A percentile compares a stretch with the other conserved stretches of the same genome.
Conservation (phyloP, 2,888 invertebrate genomes). For the Troides oblongomaculatus region DNA sequence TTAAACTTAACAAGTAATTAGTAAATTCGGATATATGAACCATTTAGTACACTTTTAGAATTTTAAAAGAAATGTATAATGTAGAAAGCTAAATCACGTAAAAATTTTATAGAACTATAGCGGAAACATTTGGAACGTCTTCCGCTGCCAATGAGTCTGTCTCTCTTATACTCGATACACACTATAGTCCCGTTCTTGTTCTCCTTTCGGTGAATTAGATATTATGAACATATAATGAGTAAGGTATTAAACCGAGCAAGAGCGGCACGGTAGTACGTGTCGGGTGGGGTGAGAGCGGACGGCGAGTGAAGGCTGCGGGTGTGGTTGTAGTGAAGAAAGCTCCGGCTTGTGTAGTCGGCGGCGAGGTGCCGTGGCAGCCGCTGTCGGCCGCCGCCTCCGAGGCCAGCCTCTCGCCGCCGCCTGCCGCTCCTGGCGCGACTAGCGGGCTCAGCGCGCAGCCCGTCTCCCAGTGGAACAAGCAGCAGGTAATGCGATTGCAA, state of each 20-base stretch:
- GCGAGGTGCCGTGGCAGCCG: conserved; percentile 80
- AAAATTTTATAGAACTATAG: background rate
- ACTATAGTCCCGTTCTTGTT: conserved; percentile 7
- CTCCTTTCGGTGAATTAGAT: background rate
- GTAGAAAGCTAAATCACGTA: background rate
- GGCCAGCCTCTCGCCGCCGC: conserved; percentile 67
- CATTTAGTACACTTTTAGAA: too few relatives aligned
- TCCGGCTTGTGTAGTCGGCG: conserved; percentile 77
- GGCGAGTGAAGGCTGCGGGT: conserved; percentile 36
- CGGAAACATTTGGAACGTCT: background rate
- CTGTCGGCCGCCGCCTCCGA: conserved; percentile 72
- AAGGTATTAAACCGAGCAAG: background rate
- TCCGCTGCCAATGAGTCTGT: conserved; percentile 13
- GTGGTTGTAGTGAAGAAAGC: conserved; percentile 78
- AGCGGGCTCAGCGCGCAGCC: conserved; percentile 61
- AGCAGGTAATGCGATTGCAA: conserved; percentile 75
- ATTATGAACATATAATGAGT: background rate
- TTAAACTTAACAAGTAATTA: too few relatives aligned
- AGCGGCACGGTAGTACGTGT: conserved; percentile 4
- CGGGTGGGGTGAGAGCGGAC: conserved; percentile 11
- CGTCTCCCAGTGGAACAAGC: conserved; percentile 83
- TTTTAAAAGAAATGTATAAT: too few relatives aligned
- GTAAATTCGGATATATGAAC: too few relatives aligned
- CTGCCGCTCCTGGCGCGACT: conserved; percentile 47
- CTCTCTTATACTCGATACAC: conserved; percentile 7